A percentile compares a stretch with the other conserved stretches of the same genome.
phyloP scores from a whole-genome alignment of 2,113 vertebrate species.

The Mesitornis unicolor region DNA sequence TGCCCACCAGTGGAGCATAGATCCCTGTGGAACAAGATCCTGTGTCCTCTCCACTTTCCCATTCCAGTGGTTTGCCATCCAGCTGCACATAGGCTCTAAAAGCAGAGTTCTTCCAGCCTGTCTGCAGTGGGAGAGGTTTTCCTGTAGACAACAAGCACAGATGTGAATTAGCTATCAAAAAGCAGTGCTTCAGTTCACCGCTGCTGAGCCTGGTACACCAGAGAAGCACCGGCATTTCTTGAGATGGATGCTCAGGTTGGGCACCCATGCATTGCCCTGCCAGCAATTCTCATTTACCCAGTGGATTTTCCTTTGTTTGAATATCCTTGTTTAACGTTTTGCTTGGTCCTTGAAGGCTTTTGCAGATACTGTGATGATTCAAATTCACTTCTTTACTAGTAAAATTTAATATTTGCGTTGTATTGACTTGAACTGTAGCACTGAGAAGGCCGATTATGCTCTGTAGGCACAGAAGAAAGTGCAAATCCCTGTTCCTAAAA shows the following conservation, averaged over 20 bases:
- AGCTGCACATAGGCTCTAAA: not conserved
- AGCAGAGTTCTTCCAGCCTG: not conserved
- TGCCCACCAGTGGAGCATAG: not conserved
- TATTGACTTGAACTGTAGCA: not conserved
- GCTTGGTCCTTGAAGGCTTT: not conserved
- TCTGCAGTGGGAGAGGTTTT: not conserved
- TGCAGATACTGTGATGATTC: not conserved
- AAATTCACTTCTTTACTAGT: not conserved
- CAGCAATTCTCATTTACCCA: not conserved
- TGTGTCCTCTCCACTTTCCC: not conserved
- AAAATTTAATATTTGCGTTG: not conserved
- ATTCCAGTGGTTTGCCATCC: not conserved
- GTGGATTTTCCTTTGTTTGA: not conserved
- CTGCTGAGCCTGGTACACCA: not conserved
- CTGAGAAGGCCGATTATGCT: not conserved
- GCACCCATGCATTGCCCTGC: not conserved
- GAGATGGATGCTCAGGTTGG: not conserved
- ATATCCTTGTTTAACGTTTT: conserved; percentile 7
- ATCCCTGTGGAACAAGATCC: not conserved
- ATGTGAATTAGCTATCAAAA: not conserved
- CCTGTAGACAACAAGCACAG: not conserved
- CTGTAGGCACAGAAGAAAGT: not conserved
- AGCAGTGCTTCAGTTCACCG: not conserved
- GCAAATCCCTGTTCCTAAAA: not conserved
- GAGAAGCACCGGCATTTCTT: not conserved